Percentiles rank a stretch among this genome's conserved stretches.
These are phyloP conservation scores for Gymnoscelis rufifasciata DNA, from an alignment of 2,888 invertebrate genomes.

Conservation along the genomic window DNA sequence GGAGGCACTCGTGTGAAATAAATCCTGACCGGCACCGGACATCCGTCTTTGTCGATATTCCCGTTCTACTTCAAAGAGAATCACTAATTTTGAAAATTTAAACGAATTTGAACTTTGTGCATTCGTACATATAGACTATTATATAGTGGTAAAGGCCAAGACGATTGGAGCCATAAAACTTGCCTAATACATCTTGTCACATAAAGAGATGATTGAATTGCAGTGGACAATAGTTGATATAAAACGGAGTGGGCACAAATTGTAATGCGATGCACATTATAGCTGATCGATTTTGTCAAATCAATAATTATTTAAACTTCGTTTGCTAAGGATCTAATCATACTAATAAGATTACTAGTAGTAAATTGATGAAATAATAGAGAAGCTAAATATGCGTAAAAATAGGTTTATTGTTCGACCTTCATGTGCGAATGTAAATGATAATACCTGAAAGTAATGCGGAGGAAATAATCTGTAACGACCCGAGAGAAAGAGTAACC, in stretches of 20 bases:
- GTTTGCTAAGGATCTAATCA: slow-evolving; percentile 31
- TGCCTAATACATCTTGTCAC: slow-evolving; percentile 64
- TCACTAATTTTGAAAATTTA: slow-evolving; percentile 43
- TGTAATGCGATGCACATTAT: slow-evolving; percentile 34
- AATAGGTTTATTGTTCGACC: slow-evolving; percentile 25
- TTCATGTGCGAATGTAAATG: slow-evolving; percentile 26
- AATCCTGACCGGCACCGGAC: slow-evolving; percentile 79
- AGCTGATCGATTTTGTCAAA: slow-evolving; percentile 28
- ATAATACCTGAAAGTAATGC: slow-evolving; percentile 52
- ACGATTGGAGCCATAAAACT: slow-evolving; percentile 44
- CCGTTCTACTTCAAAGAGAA: slow-evolving; percentile 76
- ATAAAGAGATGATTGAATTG: slow-evolving; percentile 65
- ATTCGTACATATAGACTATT: slow-evolving; percentile 33
- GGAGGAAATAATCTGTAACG: slow-evolving; percentile 38
- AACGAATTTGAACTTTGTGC: slow-evolving; percentile 60
- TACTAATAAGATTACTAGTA: slow-evolving; percentile 29
- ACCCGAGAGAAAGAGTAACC: slow-evolving; percentile 38
- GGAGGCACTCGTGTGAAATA: slow-evolving; percentile 69
- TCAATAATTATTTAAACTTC: slow-evolving; percentile 18
- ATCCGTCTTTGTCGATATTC: slow-evolving; percentile 78
- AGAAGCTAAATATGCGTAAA: no score
- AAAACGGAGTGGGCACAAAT: slow-evolving; percentile 48
- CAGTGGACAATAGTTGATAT: slow-evolving; percentile 60
- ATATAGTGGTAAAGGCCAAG: slow-evolving; percentile 29
- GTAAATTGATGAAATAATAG: no score